Percentiles rank a stretch among this genome's conserved stretches.
Conservation (phyloP, 2,113 vertebrate genomes). For the Rutilus rutilus region DNA sequence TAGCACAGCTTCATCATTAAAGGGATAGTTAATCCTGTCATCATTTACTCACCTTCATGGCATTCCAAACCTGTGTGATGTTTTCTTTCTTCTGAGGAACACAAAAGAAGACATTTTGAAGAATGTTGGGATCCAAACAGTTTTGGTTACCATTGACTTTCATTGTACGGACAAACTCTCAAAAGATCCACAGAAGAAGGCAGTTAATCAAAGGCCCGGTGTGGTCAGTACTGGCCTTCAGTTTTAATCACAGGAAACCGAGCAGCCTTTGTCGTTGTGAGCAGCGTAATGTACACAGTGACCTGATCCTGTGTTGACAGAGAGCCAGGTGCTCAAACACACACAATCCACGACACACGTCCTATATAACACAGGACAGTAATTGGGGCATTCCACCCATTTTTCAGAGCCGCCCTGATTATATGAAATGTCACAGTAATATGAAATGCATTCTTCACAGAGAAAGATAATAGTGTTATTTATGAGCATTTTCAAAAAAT, state of each 20-base stretch:
- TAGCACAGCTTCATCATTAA: no score
- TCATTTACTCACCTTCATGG: no score
- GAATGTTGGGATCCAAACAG: neutral
- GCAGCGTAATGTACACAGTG: constrained; percentile 61
- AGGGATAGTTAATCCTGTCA: no score
- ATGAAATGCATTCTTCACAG: neutral
- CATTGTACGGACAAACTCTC: neutral
- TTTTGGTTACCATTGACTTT: neutral
- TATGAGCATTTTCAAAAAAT: neutral
- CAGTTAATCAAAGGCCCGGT: constrained; percentile 42
- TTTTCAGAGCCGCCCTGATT: neutral
- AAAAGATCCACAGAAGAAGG: neutral
- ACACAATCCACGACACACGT: constrained; percentile 67
- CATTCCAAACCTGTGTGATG: no score
- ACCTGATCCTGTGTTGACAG: constrained; percentile 79
- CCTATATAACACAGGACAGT: constrained; percentile 37
- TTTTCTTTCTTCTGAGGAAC: no score
- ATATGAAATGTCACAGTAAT: neutral
- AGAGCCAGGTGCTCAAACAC: constrained; percentile 77
- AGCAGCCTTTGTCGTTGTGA: constrained; percentile 52
- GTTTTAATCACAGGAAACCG: constrained; percentile 71
- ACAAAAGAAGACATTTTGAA: no score
- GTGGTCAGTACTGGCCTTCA: constrained; percentile 50
- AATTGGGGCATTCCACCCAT: constrained; percentile 25
- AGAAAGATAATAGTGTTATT: neutral